phyloP scores from a whole-genome alignment of 2,888 invertebrate genomes.

The Exephanes ischioxanthus region DNA sequence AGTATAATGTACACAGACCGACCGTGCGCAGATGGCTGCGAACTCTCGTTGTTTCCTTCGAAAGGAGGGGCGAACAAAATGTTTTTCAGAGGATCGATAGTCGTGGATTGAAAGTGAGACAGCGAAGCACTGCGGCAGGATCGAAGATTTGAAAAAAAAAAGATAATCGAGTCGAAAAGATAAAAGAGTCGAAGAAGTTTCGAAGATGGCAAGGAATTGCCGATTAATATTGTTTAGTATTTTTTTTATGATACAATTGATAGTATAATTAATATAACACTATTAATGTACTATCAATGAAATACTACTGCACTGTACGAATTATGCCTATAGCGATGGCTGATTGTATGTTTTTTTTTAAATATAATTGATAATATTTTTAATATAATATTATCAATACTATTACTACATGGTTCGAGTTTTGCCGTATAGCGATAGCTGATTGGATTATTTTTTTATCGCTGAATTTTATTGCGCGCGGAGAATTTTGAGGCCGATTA shows the following conservation, averaged over 20 bases:
- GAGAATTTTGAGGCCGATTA: too few species aligned
- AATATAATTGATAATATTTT: neutral
- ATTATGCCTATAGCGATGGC: too few species aligned
- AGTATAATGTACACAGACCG: neutral
- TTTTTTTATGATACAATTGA: neutral
- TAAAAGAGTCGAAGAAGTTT: neutral
- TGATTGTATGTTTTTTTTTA: too few species aligned
- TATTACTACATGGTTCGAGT: too few species aligned
- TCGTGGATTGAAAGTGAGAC: neutral
- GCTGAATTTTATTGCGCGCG: too few species aligned
- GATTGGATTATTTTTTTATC: too few species aligned
- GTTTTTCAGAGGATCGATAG: neutral
- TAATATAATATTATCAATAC: neutral
- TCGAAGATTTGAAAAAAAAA: neutral
- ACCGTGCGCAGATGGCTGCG: constrained; percentile 3
- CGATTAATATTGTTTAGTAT: neutral
- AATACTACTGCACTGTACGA: too few species aligned
- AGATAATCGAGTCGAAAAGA: neutral
- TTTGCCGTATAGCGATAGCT: too few species aligned
- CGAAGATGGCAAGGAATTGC: neutral
- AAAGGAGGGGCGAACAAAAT: neutral
- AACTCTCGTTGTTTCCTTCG: neutral
- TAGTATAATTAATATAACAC: neutral
- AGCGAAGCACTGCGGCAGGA: neutral
- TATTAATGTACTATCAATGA: too few species aligned